These are phyloP conservation scores for Pyrocoelia pectoralis DNA, from an alignment of 2,888 invertebrate genomes.

Conservation along the genomic window DNA sequence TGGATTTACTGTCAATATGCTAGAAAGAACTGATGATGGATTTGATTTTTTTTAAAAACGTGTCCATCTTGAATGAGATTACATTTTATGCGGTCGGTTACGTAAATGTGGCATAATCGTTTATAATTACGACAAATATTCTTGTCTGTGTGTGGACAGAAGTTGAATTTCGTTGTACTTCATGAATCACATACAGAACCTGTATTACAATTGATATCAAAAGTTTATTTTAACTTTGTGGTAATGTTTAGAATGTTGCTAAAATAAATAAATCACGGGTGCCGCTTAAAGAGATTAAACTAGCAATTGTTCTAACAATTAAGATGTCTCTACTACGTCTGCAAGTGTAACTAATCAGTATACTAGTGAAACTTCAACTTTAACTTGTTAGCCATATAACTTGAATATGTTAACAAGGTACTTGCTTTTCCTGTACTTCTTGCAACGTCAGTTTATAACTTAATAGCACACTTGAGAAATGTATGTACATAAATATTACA, in stretches of 20 bases:
- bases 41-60: too few relatives aligned
- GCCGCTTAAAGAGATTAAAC: not conserved
- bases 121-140: too few relatives aligned
- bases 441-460: not conserved
- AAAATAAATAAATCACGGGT: not conserved
- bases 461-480: not conserved
- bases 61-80: too few relatives aligned
- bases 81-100: too few relatives aligned
- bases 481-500: not conserved
- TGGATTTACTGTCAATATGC: too few relatives aligned
- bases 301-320: not conserved
- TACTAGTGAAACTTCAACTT: not conserved
- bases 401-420: not conserved
- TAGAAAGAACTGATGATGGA: too few relatives aligned
- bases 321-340: not conserved
- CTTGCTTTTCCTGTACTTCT: not conserved
- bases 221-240: too few relatives aligned
- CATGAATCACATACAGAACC: too few relatives aligned
- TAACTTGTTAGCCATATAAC: not conserved
- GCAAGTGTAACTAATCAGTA: not conserved
- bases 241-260: not conserved
- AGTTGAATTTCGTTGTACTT: too few relatives aligned
- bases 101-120: too few relatives aligned
- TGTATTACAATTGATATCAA: too few relatives aligned
- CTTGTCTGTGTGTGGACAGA: too few relatives aligned